Evolutionary conservation across 2,888 invertebrate genomes (phyloP).

Genomic region (Notodonta dromedarius): DNA sequence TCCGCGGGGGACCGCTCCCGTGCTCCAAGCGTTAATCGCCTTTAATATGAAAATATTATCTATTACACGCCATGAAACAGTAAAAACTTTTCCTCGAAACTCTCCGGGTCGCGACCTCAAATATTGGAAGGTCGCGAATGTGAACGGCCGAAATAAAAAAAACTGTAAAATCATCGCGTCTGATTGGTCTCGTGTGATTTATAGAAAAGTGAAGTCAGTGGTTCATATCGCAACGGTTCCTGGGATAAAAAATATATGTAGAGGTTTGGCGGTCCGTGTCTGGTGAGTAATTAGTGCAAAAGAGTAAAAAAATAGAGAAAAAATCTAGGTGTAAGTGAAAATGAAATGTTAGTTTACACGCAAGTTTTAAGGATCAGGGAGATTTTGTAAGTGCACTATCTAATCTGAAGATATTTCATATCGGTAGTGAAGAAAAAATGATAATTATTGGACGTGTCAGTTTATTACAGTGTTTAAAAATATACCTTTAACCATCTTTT

Average conservation of each 20-base stretch:
- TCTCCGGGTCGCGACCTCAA: constrained; percentile 4
- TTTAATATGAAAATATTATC: constrained; percentile 68
- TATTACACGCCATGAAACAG: constrained; percentile 55
- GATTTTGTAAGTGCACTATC: too few relatives aligned
- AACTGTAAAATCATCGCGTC: constrained; percentile 44
- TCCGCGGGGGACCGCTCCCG: constrained; percentile 72
- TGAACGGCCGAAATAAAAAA: constrained; percentile 42
- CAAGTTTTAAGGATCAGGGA: too few relatives aligned
- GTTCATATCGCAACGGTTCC: constrained; percentile 36
- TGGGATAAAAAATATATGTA: constrained; percentile 13
- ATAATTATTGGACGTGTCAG: too few relatives aligned
- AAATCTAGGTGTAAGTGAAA: not conserved
- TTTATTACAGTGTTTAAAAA: too few relatives aligned
- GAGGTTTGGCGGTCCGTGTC: not conserved
- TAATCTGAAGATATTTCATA: too few relatives aligned
- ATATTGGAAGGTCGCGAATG: constrained; percentile 27
- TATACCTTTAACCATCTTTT: too few relatives aligned
- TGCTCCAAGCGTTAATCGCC: constrained; percentile 57
- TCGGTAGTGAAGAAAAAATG: too few relatives aligned
- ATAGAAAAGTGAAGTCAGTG: constrained; percentile 40
- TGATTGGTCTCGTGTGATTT: constrained; percentile 40
- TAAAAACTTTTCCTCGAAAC: constrained; percentile 10
- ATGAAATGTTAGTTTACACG: too few relatives aligned
- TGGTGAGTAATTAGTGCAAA: not conserved
- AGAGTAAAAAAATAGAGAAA: not conserved